A percentile compares a stretch with the other conserved stretches of the same genome.
Evolutionary conservation across 1,140 invertebrate species (phyloP).

Genomic region (Spodoptera frugiperda): DNA sequence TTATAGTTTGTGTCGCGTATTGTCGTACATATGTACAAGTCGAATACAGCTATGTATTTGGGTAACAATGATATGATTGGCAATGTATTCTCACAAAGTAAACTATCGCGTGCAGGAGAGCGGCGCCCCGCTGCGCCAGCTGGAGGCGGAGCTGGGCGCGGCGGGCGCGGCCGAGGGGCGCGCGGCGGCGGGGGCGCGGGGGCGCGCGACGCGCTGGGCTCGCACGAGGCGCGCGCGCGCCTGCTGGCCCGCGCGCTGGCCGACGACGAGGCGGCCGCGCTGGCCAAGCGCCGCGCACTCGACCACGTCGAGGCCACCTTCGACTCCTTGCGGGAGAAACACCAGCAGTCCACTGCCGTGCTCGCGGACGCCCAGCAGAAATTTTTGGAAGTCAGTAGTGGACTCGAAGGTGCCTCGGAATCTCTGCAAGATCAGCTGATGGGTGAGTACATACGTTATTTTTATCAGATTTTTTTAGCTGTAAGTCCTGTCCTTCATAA

Average conservation of each 20-base stretch:
- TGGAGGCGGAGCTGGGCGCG: slow-evolving; percentile 90
- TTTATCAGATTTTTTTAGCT: too few relatives aligned
- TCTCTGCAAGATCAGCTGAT: slow-evolving; percentile 96
- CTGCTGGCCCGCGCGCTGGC: slow-evolving; percentile 90
- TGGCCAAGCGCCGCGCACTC: slow-evolving; percentile 89
- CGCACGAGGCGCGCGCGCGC: slow-evolving; percentile 90
- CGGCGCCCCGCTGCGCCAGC: slow-evolving; percentile 88
- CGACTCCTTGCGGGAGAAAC: slow-evolving; percentile 89
- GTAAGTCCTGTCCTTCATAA: too few relatives aligned
- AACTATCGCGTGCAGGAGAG: slow-evolving; percentile 88
- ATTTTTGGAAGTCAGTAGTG: slow-evolving; percentile 94
- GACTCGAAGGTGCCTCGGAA: slow-evolving; percentile 93
- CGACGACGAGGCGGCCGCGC: slow-evolving; percentile 90
- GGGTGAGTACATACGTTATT: slow-evolving; percentile 84
- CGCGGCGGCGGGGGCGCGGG: slow-evolving; percentile 89
- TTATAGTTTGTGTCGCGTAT: too few relatives aligned
- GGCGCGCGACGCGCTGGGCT: slow-evolving; percentile 89
- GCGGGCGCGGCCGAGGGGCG: slow-evolving; percentile 90
- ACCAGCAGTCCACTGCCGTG: slow-evolving; percentile 89
- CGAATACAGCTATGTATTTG: too few relatives aligned
- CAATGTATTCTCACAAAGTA: too few relatives aligned
- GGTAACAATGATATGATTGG: too few relatives aligned
- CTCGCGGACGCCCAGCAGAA: slow-evolving; percentile 91
- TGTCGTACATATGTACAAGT: too few relatives aligned
- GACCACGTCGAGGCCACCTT: slow-evolving; percentile 89